phyloP scores from a whole-genome alignment of 30 jellyfish, hydroid and myxozoan species.

The Hydractinia symbiolongicarpus region DNA sequence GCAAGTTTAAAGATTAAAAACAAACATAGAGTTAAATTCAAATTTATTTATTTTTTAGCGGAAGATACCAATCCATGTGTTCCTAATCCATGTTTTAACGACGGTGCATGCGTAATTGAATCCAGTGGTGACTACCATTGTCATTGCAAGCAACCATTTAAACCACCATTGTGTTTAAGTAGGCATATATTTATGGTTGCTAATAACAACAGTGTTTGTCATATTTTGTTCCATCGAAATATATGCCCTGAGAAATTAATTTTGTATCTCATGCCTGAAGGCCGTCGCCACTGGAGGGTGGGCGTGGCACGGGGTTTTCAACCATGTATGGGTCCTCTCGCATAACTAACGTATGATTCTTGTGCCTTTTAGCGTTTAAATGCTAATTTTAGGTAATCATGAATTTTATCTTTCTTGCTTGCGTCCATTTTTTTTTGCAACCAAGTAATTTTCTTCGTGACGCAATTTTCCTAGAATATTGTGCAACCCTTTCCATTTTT shows the following conservation, averaged over 20 bases:
- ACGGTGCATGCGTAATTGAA: slow-evolving; percentile 50
- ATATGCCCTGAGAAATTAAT: not conserved
- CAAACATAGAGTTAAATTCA: not conserved
- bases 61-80: slow-evolving; percentile 63
- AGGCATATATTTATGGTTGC: not conserved
- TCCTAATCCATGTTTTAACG: slow-evolving; percentile 64
- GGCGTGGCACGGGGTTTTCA: too few species aligned
- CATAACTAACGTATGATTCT: too few species aligned
- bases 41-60: not conserved
- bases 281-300: not conserved
- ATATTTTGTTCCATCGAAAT: not conserved
- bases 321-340: too few species aligned
- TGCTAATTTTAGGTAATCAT: too few species aligned
- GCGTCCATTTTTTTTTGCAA: not conserved
- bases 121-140: slow-evolving; percentile 65
- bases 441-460: not conserved
- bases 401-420: not conserved
- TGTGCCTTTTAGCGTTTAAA: too few species aligned
- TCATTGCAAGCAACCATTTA: slow-evolving; percentile 54
- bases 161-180: slow-evolving; percentile 67
- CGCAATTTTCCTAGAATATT: too few species aligned
- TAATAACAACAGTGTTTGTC: not conserved
- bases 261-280: too few species aligned
- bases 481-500: too few species aligned
- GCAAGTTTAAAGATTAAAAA: not conserved